These are phyloP conservation scores for Excalfactoria chinensis DNA, from an alignment of 2,113 vertebrate genomes.

Conservation along the genomic window DNA sequence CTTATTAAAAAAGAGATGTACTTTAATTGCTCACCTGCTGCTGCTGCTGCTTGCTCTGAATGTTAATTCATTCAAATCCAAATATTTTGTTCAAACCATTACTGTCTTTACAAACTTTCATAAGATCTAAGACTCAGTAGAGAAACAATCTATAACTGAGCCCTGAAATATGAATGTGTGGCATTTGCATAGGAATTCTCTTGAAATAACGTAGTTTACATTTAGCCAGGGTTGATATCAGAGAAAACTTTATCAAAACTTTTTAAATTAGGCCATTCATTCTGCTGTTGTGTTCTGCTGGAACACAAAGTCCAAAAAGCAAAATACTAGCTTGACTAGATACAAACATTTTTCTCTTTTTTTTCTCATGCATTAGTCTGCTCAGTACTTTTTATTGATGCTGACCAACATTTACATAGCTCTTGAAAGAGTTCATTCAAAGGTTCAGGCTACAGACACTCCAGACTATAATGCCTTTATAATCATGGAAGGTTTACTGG, in stretches of 20 bases:
- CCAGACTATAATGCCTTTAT: neutral
- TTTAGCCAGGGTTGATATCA: neutral
- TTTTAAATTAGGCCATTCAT: neutral
- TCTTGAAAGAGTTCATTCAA: neutral
- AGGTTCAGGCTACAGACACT: neutral
- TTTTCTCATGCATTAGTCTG: neutral
- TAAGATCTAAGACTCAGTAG: neutral
- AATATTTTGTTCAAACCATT: neutral
- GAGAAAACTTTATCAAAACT: neutral
- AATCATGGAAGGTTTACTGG: neutral
- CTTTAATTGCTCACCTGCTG: neutral
- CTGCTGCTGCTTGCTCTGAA: neutral
- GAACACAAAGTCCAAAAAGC: neutral
- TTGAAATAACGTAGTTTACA: neutral
- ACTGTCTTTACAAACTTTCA: neutral
- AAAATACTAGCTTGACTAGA: neutral
- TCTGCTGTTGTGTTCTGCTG: neutral
- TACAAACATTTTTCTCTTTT: neutral
- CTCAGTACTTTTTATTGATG: neutral
- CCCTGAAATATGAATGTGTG: neutral
- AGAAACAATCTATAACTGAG: neutral
- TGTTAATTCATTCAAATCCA: neutral
- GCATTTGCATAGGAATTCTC: neutral
- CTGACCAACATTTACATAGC: fast-evolving
- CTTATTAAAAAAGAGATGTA: neutral